Evolutionary conservation across 2,888 invertebrate genomes (phyloP), one percentile per base, ranked within the genome.

Genomic region (Orthonychiurus folsomi): DNA sequence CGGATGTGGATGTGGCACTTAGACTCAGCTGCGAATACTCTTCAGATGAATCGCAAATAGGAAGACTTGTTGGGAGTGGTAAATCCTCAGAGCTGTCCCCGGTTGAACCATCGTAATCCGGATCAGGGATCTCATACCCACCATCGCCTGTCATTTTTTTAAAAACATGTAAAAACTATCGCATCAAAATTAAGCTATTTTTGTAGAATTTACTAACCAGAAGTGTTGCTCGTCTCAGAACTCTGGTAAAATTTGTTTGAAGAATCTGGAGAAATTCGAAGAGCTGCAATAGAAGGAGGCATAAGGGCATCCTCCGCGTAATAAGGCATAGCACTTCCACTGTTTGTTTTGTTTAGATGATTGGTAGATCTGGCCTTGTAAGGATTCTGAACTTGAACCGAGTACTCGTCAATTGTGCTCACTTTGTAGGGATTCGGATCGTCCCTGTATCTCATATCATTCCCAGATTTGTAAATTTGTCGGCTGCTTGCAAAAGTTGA

Each of bases 391-490:
- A 72, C 70, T 66, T 72, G 69, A 25, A 73, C 71, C 25, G 68
- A 57, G 62, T 69, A 70, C 56, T 73, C 71, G 28, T 69, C 70
- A 60, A 73, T 72, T 18, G 61, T 67, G 52, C 72, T 72, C 62
- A 73, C 72, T 67, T 68, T 72, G 65, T 73, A 73, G 15, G 73
- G 73, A 62, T 73, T 73, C 9, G 73, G 73, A 56, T 73, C 73
- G 62, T 73, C 73, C 50, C 66, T 63, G 56, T 71, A 72, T 37
- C 69, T 63, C n/a, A 64, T 23, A 50, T 67, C 67, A 12, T 28
- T 55, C 18, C 60, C 64, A 27, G 66, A 64, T 53, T 65, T 61
- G 50, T 59, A 59, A 54, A 56, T 56, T 48, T 23, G 27, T 1
- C 52, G 23, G 2, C 18, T 9, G 2, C 20, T 15, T 48, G 67